These are phyloP conservation scores for Troglohyphantes excavatus DNA, from an alignment of 2,888 invertebrate species.

Conservation along the genomic window DNA sequence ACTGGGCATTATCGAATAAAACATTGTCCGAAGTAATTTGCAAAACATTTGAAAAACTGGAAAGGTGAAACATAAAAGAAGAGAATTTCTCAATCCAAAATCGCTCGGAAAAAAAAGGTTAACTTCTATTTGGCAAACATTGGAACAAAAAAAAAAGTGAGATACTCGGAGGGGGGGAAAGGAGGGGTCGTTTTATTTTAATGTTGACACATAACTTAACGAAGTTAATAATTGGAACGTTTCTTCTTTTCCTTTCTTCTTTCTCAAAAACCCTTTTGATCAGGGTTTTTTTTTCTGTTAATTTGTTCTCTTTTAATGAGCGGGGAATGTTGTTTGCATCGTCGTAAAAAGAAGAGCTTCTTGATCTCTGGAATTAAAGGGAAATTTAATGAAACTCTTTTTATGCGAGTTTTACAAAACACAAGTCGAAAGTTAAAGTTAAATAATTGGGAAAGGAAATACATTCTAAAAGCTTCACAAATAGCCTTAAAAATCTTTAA, in stretches of 20 bases:
- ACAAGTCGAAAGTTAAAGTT: background rate
- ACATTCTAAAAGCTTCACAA: background rate
- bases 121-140: background rate
- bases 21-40: slow-evolving; percentile 36
- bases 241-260: slow-evolving; percentile 3
- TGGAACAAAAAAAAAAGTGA: slow-evolving; percentile 14
- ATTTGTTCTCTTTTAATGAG: background rate
- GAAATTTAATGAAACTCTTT: slow-evolving; percentile 1
- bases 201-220: slow-evolving; percentile 2
- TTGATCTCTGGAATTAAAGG: background rate
- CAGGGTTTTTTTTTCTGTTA: background rate
- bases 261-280: background rate
- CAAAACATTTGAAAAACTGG: slow-evolving; percentile 22
- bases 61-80: background rate
- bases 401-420: background rate
- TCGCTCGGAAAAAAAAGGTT: background rate
- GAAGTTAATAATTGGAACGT: slow-evolving; percentile 1
- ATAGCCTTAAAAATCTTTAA: background rate
- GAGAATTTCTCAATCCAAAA: too few relatives aligned
- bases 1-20: slow-evolving; percentile 38
- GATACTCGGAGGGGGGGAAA: background rate
- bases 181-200: slow-evolving; percentile 1
- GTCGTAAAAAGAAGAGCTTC: background rate
- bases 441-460: slow-evolving; percentile 1
- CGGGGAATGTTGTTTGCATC: background rate